Conservation (phyloP, 2,797 vertebrate species). For the Epinephelus malabaricus region DNA sequence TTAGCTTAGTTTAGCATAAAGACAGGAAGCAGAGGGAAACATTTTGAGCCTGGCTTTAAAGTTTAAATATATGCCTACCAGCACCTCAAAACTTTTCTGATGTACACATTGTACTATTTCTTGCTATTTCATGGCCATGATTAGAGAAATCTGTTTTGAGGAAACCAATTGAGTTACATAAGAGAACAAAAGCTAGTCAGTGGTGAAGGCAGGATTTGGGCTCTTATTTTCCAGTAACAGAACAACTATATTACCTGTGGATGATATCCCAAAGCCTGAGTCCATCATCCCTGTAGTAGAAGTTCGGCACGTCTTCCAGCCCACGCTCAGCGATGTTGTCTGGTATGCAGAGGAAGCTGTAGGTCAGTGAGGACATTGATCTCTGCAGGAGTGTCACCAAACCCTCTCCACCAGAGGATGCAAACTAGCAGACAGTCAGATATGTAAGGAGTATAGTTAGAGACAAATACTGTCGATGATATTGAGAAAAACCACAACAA, state of each 20-base stretch:
- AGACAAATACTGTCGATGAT: background rate
- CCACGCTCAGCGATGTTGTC: conserved; percentile 68
- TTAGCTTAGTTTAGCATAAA: background rate
- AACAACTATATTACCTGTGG: conserved; percentile 71
- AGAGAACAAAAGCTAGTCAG: background rate
- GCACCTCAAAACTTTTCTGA: no score
- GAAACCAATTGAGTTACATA: background rate
- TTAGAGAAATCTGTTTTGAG: background rate
- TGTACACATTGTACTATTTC: no score
- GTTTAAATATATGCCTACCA: no score
- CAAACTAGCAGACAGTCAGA: conserved; percentile 41
- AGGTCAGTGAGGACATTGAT: conserved; percentile 66
- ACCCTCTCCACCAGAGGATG: conserved; percentile 65
- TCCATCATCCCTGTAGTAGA: conserved; percentile 88
- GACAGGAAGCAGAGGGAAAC: background rate
- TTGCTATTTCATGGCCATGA: no score
- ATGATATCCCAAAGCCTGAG: conserved; percentile 85
- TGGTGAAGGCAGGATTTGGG: no score
- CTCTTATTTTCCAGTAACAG: background rate
- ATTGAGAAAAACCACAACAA: no score
- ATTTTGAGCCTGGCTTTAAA: no score
- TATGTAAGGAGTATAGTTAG: background rate
- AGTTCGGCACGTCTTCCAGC: conserved; percentile 80
- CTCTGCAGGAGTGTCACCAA: conserved; percentile 48
- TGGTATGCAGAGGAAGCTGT: conserved; percentile 76